Evolutionary conservation across 2,113 vertebrate genomes (phyloP).

Genomic region (Leptobrachium ailaonicum): DNA sequence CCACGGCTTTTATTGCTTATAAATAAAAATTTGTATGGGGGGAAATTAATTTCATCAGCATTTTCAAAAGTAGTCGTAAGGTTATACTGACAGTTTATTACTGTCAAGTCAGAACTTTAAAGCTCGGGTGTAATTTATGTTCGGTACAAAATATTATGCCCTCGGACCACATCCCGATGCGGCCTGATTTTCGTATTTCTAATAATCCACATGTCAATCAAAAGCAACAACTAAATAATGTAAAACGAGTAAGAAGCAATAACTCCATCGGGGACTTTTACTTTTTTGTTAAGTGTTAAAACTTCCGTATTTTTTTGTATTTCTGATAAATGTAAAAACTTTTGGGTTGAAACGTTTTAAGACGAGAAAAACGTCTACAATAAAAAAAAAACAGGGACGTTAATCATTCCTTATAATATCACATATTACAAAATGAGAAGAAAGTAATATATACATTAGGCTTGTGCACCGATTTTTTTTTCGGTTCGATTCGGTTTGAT

Average conservation of each 20-base stretch:
- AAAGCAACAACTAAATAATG: constrained; percentile 3
- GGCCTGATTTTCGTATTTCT: constrained; percentile 3
- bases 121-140: constrained; percentile 34
- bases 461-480: too few species aligned
- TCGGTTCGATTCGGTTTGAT: too few species aligned
- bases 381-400: too few species aligned
- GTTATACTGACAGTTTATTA: constrained; percentile 44
- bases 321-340: too few species aligned
- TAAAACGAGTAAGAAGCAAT: neutral
- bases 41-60: constrained; percentile 26
- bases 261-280: too few species aligned
- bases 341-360: too few species aligned
- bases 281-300: too few species aligned
- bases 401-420: too few species aligned
- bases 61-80: constrained; percentile 32
- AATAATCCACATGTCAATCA: constrained; percentile 39
- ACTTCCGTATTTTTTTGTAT: too few species aligned
- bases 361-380: too few species aligned
- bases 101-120: neutral
- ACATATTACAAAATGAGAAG: too few species aligned
- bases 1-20: constrained; percentile 14
- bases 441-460: too few species aligned
- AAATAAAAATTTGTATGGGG: constrained; percentile 15
- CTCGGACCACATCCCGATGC: constrained; percentile 1
- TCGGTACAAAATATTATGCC: constrained; percentile 26